A percentile compares a stretch with the other conserved stretches of the same genome.
Evolutionary conservation across 2,888 invertebrate species (phyloP).

Genomic region (Autographa gamma): DNA sequence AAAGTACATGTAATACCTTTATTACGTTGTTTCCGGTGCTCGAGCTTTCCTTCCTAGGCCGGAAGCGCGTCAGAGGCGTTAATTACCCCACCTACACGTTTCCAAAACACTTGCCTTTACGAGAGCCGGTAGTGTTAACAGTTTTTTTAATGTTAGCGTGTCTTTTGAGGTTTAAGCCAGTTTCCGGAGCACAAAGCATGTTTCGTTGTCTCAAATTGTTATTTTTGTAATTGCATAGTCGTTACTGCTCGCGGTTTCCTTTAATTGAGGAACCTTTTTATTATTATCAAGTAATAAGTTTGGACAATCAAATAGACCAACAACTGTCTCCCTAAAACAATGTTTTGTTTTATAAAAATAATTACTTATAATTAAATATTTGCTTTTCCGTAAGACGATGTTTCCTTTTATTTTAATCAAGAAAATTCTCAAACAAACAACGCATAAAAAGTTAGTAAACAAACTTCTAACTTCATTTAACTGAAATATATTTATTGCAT

Average conservation of each 20-base stretch:
- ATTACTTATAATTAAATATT: too few relatives aligned
- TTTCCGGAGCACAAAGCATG: slow-evolving; percentile 6
- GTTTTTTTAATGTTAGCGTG: slow-evolving; percentile 29
- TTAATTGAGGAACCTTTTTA: too few relatives aligned
- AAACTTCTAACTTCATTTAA: neutral
- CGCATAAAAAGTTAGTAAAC: neutral
- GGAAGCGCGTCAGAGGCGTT: slow-evolving; percentile 65
- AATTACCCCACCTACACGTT: slow-evolving; percentile 71
- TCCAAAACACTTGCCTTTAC: slow-evolving; percentile 74
- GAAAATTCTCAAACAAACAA: neutral
- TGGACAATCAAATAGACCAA: too few relatives aligned
- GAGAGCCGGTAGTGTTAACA: slow-evolving; percentile 62
- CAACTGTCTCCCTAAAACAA: too few relatives aligned
- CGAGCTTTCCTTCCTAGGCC: slow-evolving; percentile 59
- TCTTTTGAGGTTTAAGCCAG: neutral
- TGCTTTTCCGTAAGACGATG: too few relatives aligned
- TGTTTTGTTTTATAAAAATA: too few relatives aligned
- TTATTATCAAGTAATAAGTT: too few relatives aligned
- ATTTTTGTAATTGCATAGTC: neutral
- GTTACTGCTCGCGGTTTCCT: neutral
- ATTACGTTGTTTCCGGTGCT: slow-evolving; percentile 60
- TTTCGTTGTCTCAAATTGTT: neutral
- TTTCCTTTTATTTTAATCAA: neutral
- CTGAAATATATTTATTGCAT: neutral
- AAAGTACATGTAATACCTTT: slow-evolving; percentile 45